phyloP scores from a whole-genome alignment of 2,888 invertebrate species.

The Acanthosepion lycidas region DNA sequence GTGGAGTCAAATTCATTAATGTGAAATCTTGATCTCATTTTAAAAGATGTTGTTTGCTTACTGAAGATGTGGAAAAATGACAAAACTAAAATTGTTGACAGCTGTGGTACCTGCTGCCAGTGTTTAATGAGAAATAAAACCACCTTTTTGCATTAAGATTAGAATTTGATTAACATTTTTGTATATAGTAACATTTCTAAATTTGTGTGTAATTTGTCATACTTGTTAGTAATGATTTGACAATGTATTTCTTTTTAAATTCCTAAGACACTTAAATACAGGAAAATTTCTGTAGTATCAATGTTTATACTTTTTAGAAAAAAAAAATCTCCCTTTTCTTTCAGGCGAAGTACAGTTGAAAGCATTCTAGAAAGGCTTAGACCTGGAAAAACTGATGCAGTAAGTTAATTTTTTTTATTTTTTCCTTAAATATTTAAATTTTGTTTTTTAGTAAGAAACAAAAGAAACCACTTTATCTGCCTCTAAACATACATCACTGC shows the following conservation, averaged over 20 bases:
- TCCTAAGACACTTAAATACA: no score
- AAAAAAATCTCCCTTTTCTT: slow-evolving; percentile 70
- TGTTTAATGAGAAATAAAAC: not conserved
- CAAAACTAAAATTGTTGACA: not conserved
- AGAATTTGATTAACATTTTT: no score
- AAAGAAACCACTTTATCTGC: no score
- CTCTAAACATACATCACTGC: no score
- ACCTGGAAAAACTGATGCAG: slow-evolving; percentile 84
- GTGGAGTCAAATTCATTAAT: no score
- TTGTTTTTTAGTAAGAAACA: no score
- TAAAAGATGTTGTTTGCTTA: not conserved
- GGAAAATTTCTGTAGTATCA: no score
- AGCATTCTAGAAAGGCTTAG: slow-evolving; percentile 86
- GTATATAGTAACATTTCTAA: no score
- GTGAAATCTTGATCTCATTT: not conserved
- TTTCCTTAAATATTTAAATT: not conserved
- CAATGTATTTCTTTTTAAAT: no score
- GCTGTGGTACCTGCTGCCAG: not conserved
- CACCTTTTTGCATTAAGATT: no score
- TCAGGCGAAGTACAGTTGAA: slow-evolving; percentile 85
- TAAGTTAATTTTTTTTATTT: slow-evolving; percentile 74
- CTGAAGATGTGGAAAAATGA: not conserved
- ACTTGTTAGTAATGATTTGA: no score
- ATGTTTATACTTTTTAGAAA: not conserved
- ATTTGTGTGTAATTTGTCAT: no score